phyloP scores from a whole-genome alignment of 1,140 invertebrate species.

The Scaptomyza graminum region DNA sequence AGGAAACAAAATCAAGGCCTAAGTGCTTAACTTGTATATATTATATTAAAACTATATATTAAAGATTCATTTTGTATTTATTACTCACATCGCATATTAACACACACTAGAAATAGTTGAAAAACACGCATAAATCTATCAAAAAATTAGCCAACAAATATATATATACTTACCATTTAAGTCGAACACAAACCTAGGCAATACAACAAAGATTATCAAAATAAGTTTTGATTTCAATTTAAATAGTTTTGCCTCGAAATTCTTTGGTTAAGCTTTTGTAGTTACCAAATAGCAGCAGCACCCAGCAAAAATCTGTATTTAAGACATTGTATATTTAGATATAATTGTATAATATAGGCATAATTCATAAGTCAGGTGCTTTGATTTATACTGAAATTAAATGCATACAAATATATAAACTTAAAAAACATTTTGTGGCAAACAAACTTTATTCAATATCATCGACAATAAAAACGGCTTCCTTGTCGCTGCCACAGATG shows the following conservation, averaged over 20 bases:
- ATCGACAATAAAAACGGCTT: conserved; percentile 91
- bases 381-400: conserved; percentile 70
- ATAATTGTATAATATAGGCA: conserved; percentile 36
- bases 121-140: conserved; percentile 83
- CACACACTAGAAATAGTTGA: conserved; percentile 55
- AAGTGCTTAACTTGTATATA: conserved; percentile 53
- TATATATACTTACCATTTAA: too few relatives aligned
- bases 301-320: conserved; percentile 39
- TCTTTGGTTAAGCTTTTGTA: conserved; percentile 20
- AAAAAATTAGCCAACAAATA: conserved; percentile 79
- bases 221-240: not conserved
- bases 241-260: not conserved
- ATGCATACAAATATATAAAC: conserved; percentile 45
- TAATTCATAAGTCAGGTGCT: conserved; percentile 73
- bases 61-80: conserved; percentile 46
- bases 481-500: conserved; percentile 92
- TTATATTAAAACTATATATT: conserved; percentile 2
- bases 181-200: conserved; percentile 41
- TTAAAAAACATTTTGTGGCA: not conserved
- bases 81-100: conserved; percentile 28
- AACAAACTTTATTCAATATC: conserved; percentile 78
- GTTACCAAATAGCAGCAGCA: conserved; percentile 49
- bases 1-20: conserved; percentile 28
- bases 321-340: conserved; percentile 40
- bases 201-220: conserved; percentile 27